Percentiles rank a stretch among this genome's conserved stretches.
phyloP scores from a whole-genome alignment of 2,113 vertebrate genomes.

The Micromys minutus region DNA sequence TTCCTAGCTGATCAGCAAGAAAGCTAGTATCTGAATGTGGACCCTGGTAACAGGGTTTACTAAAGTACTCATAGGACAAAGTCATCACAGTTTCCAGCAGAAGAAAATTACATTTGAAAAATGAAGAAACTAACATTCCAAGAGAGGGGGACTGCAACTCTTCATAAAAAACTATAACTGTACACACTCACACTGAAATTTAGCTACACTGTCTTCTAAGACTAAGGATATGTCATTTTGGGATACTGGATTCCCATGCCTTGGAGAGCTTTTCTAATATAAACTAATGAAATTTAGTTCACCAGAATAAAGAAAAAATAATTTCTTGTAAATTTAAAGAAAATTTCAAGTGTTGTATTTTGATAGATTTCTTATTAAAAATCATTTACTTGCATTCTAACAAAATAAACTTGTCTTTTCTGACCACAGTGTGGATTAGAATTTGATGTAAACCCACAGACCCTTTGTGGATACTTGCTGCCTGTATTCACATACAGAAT shows the following conservation, averaged over 20 bases:
- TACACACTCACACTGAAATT: background rate
- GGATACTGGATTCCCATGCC: too few relatives aligned
- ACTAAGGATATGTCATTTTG: background rate
- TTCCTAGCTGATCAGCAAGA: background rate
- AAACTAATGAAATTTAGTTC: background rate
- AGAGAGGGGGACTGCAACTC: background rate
- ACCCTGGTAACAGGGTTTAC: background rate
- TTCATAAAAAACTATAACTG: background rate
- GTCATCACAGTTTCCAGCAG: background rate
- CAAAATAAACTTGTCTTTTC: background rate
- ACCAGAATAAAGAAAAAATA: background rate
- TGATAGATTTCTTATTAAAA: background rate
- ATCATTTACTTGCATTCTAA: background rate
- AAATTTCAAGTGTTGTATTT: background rate
- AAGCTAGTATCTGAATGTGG: background rate
- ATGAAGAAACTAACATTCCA: background rate
- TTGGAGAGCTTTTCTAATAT: background rate
- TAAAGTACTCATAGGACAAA: background rate
- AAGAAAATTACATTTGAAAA: background rate
- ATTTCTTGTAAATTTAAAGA: background rate
- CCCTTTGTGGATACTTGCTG: too few relatives aligned
- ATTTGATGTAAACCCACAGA: background rate
- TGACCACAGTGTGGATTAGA: background rate
- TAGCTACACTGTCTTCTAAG: background rate
- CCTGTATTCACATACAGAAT: background rate